Evolutionary conservation across 1,140 invertebrate species (phyloP), one percentile per base, ranked within the genome.

Genomic region (Ericerus pela): DNA sequence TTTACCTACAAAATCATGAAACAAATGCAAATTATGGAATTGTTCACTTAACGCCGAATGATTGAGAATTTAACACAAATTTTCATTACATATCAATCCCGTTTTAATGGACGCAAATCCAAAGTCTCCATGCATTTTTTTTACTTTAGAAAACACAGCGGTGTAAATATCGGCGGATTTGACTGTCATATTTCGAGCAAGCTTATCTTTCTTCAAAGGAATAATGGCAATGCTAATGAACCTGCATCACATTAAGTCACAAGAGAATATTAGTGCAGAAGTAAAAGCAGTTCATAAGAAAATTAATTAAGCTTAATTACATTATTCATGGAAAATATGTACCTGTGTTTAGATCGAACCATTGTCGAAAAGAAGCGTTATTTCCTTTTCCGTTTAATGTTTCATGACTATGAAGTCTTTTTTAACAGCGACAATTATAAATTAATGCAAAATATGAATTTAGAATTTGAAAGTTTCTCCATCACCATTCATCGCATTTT

Each of bases 61-160:
- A 54, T 51, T 37, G 55, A 26, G 5, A 12, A 33, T 4, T 24
- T 37, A 16, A 56, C 29, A 20, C 36, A 47, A 12, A 36, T 1
- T 31, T n/a, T 54, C 37, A 55, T 57, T 66, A 74, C 73, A 69
- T 57, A 62, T 68, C 63, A 86, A 82, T 24, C 82, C 83, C 54
- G 75, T 70, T 69, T 73, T 78, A 29, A 81, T 72, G 14, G 81
- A 68, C 5, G 81, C 81, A 18, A 73, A 61, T 11, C 82, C 83
- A 66, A 81, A 82, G 63, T 84, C 81, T 3, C 84, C 84, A 66
- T 82, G 79, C 51, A 82, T 64, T 62, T 79, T 75, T 65, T 83
- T 74, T 5, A 63, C 30, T 29, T 18, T 59, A 36, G 41, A 47
- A 10, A 47, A 47, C 3, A 47, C 14, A 4, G 41, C 26, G 22